Base-by-base conservation (phyloP, 2,113 vertebrate genomes). In the Aptenodytes forsteri region DNA sequence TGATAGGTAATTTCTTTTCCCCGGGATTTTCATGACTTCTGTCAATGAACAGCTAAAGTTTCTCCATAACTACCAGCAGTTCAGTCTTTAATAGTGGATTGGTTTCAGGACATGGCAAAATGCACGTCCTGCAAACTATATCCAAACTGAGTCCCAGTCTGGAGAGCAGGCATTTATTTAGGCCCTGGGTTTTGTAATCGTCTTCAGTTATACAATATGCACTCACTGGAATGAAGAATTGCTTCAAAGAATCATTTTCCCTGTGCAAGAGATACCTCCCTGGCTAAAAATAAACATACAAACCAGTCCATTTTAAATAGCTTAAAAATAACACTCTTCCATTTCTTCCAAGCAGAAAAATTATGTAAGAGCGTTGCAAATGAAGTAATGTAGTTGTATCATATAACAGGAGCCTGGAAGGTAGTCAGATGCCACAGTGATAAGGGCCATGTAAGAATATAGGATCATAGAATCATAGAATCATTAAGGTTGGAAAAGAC, bases 281-380 rank as follows among this genome's bases (percentile, higher is more conserved):
- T 52, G 47, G 66, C 44, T 97, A 96, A 97, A 96, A 96, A 96
- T 90, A 95, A 95, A 79, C 30, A 71, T 65, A 66, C 10, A 90
- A 92, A 49, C 16, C 50, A 94, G 61, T 30, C 32, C 54, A 19
- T 64, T 95, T 94, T 40, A 91, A 89, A 59, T 79, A 93, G 70
- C 40, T 34, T 47, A 2, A 82, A 95, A 94, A 87, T 62, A 93
- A 22, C 47, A 75, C 58, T 76, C 67, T 82, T 84, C 14, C 3
- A 2, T 75, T 95, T 84, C 46, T 78, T 82, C 26, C 56, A 79
- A 94, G 80, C 11, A 85, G 54, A 72, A 67, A 93, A 89, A 78
- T 85, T 93, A 52, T 82, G 56, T 93, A 94, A 94, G 56, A 82
- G 16, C 47, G 59, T 52, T 93, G n/a, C 56, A 93, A 71, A 25